These are phyloP conservation scores for Coenobita brevimanus DNA, from an alignment of 1,140 invertebrate genomes.

Conservation along the genomic window DNA sequence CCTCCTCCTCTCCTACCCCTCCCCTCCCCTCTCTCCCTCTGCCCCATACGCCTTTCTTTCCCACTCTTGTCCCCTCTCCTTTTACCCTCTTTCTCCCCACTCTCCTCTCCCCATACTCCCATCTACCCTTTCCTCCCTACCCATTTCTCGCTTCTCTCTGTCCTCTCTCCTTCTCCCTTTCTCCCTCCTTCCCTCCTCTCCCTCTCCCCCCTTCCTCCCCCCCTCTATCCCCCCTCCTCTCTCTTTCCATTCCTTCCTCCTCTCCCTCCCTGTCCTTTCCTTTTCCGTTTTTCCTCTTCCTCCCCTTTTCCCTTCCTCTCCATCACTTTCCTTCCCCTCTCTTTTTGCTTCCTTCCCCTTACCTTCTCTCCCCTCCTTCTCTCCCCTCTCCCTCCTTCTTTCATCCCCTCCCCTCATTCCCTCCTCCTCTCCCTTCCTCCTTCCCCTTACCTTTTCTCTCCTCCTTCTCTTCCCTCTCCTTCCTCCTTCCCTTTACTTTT, in stretches of 20 bases:
- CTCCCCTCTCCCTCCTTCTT: background rate
- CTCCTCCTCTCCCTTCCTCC: background rate
- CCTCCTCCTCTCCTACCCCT: no score
- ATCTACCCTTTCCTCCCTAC: no score
- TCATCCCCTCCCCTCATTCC: background rate
- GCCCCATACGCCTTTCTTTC: background rate
- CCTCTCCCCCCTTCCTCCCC: no score
- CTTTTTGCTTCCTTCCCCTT: no score
- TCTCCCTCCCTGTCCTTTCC: background rate
- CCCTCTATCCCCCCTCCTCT: background rate
- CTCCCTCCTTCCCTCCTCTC: background rate
- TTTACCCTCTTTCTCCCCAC: background rate
- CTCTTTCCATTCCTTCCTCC: background rate
- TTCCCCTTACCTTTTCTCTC: slow-evolving; percentile 16
- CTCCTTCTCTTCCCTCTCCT: no score
- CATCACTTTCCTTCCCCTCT: no score
- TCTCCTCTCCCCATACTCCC: no score
- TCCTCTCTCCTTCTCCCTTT: no score
- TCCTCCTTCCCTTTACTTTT: background rate
- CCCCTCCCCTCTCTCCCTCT: background rate
- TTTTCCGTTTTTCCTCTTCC: background rate
- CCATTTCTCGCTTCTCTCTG: no score
- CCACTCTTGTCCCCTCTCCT: background rate
- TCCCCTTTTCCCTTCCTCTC: background rate
- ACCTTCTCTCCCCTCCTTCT: background rate